These are phyloP conservation scores for Numenius phaeopus DNA, from an alignment of 2,797 vertebrate genomes.

Conservation along the genomic window DNA sequence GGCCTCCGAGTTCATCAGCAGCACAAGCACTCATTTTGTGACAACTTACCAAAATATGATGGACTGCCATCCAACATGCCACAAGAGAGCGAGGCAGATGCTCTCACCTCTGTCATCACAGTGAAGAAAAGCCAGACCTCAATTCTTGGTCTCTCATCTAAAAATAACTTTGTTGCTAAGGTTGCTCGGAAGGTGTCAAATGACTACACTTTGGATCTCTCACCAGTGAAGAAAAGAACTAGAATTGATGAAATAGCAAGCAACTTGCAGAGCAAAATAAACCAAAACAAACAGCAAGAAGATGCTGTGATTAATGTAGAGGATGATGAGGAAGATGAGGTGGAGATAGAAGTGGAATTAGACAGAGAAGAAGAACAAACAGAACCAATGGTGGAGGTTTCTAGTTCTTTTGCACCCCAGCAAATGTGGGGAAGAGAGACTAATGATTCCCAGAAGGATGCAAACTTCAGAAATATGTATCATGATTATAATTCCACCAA, in stretches of 20 bases:
- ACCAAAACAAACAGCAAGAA: conserved; percentile 89
- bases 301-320: conserved; percentile 92
- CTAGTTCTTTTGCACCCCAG: conserved; percentile 82
- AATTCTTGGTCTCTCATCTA: conserved; percentile 92
- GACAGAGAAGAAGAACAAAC: conserved; percentile 81
- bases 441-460: conserved; percentile 78
- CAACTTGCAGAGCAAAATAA: conserved; percentile 96
- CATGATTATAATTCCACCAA: conserved; percentile 85
- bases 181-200: conserved; percentile 90
- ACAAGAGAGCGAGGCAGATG: conserved; percentile 86
- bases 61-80: conserved; percentile 81
- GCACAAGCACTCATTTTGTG: conserved; percentile 96
- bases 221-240: conserved; percentile 94
- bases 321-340: conserved; percentile 90
- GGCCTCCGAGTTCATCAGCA: conserved; percentile 97
- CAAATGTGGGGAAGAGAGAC: conserved; percentile 83
- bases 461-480: conserved; percentile 79
- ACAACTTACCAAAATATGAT: conserved; percentile 89
- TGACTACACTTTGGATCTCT: conserved; percentile 92
- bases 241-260: conserved; percentile 97
- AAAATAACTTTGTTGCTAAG: conserved; percentile 92
- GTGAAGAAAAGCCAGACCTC: conserved; percentile 96
- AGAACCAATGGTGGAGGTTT: conserved; percentile 79
- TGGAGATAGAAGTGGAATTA: conserved; percentile 83
- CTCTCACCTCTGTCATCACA: conserved; percentile 84